Percentiles rank a stretch among this genome's conserved stretches.
phyloP scores from a whole-genome alignment of 1,140 invertebrate genomes.

The Penaeus indicus region DNA sequence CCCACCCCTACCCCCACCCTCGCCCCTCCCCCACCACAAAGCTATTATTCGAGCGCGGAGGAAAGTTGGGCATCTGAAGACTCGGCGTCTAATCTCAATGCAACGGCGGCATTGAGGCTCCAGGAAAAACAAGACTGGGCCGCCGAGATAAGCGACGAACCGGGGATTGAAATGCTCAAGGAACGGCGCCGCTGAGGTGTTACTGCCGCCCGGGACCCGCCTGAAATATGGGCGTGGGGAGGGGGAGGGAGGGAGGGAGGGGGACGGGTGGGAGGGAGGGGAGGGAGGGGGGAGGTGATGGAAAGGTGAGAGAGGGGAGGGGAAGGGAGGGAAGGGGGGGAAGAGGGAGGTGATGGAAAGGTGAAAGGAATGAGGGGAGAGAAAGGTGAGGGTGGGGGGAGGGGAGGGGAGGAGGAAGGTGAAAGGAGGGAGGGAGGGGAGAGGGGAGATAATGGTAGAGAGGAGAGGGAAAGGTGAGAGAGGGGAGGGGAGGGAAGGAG shows the following conservation, averaged over 20 bases:
- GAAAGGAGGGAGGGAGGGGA: no score
- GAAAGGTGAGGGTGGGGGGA: not conserved
- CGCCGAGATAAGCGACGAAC: conserved; percentile 18
- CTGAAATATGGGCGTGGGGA: not conserved
- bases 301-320: not conserved
- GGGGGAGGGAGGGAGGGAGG: not conserved
- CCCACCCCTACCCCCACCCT: not conserved
- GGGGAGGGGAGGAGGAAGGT: not conserved
- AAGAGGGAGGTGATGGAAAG: not conserved
- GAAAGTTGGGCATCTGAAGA: no score
- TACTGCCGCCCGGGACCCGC: not conserved
- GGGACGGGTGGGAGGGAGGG: not conserved
- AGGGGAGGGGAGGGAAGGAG: no score
- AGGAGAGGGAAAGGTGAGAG: no score
- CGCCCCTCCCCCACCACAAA: not conserved
- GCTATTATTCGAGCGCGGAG: no score
- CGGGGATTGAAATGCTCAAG: conserved; percentile 20
- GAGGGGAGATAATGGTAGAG: no score
- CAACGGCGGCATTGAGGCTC: not conserved
- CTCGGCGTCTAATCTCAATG: conserved; percentile 17
- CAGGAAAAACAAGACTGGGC: conserved; percentile 27
- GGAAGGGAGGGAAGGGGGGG: not conserved
- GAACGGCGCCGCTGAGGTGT: not conserved
- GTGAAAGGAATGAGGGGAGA: not conserved
- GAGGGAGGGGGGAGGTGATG: not conserved